Evolutionary conservation across 2,888 invertebrate genomes (phyloP).

Genomic region (Erebia epiphron): DNA sequence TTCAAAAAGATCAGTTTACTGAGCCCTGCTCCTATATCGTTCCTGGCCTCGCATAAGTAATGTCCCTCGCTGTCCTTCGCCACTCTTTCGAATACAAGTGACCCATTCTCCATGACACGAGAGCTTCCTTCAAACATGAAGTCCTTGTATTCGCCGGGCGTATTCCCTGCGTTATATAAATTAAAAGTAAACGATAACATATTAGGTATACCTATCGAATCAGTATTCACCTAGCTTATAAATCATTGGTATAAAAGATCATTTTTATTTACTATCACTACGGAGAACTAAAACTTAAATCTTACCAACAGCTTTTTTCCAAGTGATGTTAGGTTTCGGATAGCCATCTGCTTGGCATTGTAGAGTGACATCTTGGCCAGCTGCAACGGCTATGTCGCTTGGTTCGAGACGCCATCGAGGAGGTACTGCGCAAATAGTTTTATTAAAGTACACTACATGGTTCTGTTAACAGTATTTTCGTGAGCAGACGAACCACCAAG

Average conservation of each 20-base stretch:
- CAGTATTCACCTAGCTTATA: too few relatives aligned
- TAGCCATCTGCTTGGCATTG: constrained; percentile 97
- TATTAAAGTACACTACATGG: not conserved
- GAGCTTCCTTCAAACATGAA: constrained; percentile 91
- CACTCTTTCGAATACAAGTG: constrained; percentile 91
- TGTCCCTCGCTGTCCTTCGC: constrained; percentile 95
- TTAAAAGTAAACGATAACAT: not conserved
- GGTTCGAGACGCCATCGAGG: constrained; percentile 95
- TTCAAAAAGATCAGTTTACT: constrained; percentile 96
- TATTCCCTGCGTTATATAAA: constrained; percentile 72
- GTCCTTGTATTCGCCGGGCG: constrained; percentile 91
- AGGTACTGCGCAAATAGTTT: constrained; percentile 84
- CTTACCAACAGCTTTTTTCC: constrained; percentile 94
- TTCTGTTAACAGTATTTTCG: not conserved
- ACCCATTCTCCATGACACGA: constrained; percentile 91
- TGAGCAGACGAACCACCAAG: not conserved
- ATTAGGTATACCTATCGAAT: too few relatives aligned
- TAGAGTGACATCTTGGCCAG: constrained; percentile 91
- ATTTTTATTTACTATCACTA: not conserved
- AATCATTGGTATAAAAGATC: too few relatives aligned
- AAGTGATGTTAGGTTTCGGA: constrained; percentile 93
- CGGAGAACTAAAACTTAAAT: constrained; percentile 7
- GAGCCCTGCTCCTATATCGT: constrained; percentile 94
- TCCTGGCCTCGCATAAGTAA: constrained; percentile 96
- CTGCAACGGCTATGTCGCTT: constrained; percentile 90